A percentile compares a stretch with the other conserved stretches of the same genome.
phyloP scores from a whole-genome alignment of 2,888 invertebrate species.

The Tetragnatha montana region DNA sequence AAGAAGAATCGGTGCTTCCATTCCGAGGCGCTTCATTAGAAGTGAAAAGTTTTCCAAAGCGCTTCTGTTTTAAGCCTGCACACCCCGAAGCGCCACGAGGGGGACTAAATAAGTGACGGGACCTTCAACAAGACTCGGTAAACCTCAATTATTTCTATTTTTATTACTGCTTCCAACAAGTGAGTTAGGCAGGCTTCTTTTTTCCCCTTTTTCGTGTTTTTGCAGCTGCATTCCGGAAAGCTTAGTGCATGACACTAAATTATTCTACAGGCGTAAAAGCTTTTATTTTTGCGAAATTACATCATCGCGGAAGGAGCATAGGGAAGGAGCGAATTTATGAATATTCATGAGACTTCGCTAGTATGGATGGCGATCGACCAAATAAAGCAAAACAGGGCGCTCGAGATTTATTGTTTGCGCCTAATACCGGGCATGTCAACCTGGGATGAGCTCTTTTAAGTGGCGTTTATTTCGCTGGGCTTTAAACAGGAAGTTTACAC shows the following conservation, averaged over 20 bases:
- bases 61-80: conserved; percentile 9
- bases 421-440: conserved; percentile 36
- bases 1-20: neutral
- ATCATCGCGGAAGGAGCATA: conserved; percentile 47
- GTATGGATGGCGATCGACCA: neutral
- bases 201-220: conserved; percentile 9
- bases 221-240: conserved; percentile 4
- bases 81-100: conserved; percentile 1
- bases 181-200: conserved; percentile 1
- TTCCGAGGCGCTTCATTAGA: conserved; percentile 29
- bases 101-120: conserved; percentile 37
- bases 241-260: conserved; percentile 53
- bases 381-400: conserved; percentile 37
- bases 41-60: conserved; percentile 3
- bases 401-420: conserved; percentile 40
- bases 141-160: conserved; percentile 52
- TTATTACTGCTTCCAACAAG: conserved; percentile 38
- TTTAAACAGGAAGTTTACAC: neutral
- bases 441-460: conserved; percentile 16
- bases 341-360: conserved; percentile 44
- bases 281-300: conserved; percentile 45
- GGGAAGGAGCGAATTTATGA: conserved; percentile 41
- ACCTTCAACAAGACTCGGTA: conserved; percentile 33
- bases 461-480: conserved; percentile 18
- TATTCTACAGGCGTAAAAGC: conserved; percentile 41